phyloP scores from a whole-genome alignment of 2,888 invertebrate genomes.

The Ceramica pisi region DNA sequence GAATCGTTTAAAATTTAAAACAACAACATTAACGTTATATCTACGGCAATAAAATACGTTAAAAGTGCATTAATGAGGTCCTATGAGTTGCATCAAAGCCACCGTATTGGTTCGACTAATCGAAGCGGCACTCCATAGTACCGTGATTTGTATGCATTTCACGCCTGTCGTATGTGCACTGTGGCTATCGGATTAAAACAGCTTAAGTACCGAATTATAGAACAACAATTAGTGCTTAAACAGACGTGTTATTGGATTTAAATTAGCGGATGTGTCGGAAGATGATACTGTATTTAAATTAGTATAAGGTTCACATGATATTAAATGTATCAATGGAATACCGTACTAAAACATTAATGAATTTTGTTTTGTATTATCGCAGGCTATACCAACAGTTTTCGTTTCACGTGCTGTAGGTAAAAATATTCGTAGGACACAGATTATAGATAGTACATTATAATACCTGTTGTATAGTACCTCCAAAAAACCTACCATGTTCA shows the following conservation, averaged over 20 bases:
- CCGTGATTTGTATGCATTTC: slow-evolving; percentile 71
- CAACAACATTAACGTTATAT: slow-evolving; percentile 51
- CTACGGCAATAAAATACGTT: slow-evolving; percentile 55
- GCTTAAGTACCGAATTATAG: slow-evolving; percentile 67
- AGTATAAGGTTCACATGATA: slow-evolving; percentile 13
- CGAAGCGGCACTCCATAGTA: slow-evolving; percentile 58
- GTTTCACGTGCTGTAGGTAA: slow-evolving; percentile 3
- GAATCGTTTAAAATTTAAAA: slow-evolving; percentile 52
- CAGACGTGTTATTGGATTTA: slow-evolving; percentile 64
- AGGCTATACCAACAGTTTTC: background rate
- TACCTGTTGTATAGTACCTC: slow-evolving; percentile 5
- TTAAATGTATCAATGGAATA: slow-evolving; percentile 37
- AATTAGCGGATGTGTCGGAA: slow-evolving; percentile 32
- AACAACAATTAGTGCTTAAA: slow-evolving; percentile 70
- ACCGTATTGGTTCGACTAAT: slow-evolving; percentile 55
- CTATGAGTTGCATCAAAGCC: slow-evolving; percentile 62
- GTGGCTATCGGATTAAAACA: slow-evolving; percentile 48
- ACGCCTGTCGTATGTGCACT: slow-evolving; percentile 55
- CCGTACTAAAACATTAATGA: slow-evolving; percentile 12
- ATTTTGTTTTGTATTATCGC: slow-evolving; percentile 8
- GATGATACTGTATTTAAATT: slow-evolving; percentile 10
- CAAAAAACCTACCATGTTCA: slow-evolving; percentile 31
- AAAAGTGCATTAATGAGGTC: slow-evolving; percentile 61
- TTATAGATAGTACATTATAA: background rate
- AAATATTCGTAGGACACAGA: background rate